A percentile compares a stretch with the other conserved stretches of the same genome.
Conservation (phyloP, 2,888 invertebrate species). For the Drosophila greeni region DNA sequence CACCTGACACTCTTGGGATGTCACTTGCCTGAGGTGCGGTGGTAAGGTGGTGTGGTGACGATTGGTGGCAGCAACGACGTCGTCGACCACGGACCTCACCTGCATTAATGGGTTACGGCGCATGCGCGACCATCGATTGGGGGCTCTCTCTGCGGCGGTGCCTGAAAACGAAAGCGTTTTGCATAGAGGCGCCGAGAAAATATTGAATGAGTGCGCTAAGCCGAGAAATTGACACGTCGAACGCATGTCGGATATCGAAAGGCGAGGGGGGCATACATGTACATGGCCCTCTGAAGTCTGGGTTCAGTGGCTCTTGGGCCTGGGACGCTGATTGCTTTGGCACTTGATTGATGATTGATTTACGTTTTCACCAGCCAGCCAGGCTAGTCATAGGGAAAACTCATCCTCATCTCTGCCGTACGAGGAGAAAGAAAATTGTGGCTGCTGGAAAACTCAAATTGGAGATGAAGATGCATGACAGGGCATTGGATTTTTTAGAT, state of each 20-base stretch:
- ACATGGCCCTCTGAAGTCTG: slow-evolving; percentile 44
- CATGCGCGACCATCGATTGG: slow-evolving; percentile 50
- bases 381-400: slow-evolving; percentile 36
- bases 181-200: slow-evolving; percentile 43
- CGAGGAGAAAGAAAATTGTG: slow-evolving; percentile 19
- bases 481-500: slow-evolving; percentile 20
- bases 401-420: slow-evolving; percentile 12
- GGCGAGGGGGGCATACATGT: slow-evolving; percentile 25
- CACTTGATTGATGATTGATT: slow-evolving; percentile 69
- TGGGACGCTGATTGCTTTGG: slow-evolving; percentile 39
- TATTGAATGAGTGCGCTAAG: slow-evolving; percentile 31
- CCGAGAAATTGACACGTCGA: slow-evolving; percentile 61
- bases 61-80: slow-evolving; percentile 46
- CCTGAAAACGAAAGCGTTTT: slow-evolving; percentile 63
- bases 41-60: slow-evolving; percentile 53
- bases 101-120: slow-evolving; percentile 31
- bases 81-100: slow-evolving; percentile 33
- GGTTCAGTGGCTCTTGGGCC: slow-evolving; percentile 50
- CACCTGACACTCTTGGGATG: slow-evolving; percentile 54
- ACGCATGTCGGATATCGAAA: slow-evolving; percentile 12
- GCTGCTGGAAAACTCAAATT: slow-evolving; percentile 17
- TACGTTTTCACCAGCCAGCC: slow-evolving; percentile 63
- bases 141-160: slow-evolving; percentile 20
- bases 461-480: slow-evolving; percentile 32
- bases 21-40: slow-evolving; percentile 29